Conservation (phyloP, 1,140 invertebrate species). For the Drosophila bocki region DNA sequence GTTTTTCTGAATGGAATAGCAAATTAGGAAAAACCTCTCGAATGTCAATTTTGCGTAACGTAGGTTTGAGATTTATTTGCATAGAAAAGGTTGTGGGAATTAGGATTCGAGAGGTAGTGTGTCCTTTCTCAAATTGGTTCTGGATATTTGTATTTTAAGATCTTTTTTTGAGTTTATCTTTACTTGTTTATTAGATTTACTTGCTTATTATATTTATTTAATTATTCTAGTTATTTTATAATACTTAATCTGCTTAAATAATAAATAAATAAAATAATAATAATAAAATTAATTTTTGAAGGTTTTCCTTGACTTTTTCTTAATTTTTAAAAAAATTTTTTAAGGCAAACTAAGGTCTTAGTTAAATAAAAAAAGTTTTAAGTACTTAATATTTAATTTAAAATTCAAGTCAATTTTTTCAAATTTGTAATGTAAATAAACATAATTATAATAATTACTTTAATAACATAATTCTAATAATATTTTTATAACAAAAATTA, state of each 20-base stretch:
- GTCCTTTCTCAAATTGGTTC: not conserved
- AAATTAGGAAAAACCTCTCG: slow-evolving; percentile 40
- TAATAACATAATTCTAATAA: no score
- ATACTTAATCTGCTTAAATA: not conserved
- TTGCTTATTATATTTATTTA: not conserved
- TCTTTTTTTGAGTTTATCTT: not conserved
- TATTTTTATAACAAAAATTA: no score
- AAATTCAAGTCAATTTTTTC: no score
- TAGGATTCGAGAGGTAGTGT: not conserved
- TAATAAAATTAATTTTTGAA: no score
- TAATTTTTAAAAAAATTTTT: not conserved
- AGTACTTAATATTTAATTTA: no score
- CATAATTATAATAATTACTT: no score
- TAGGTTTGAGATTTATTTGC: slow-evolving; percentile 50
- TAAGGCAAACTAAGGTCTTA: no score
- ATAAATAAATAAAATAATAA: no score
- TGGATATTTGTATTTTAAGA: not conserved
- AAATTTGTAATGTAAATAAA: no score
- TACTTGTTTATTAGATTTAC: not conserved
- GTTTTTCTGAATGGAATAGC: slow-evolving; percentile 20
- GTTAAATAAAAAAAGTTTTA: no score
- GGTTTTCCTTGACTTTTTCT: not conserved
- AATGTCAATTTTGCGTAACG: slow-evolving; percentile 42
- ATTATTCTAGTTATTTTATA: not conserved
- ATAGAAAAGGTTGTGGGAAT: slow-evolving; percentile 21